phyloP scores from a whole-genome alignment of 2,113 vertebrate species.

The Mormyrus iriodes region DNA sequence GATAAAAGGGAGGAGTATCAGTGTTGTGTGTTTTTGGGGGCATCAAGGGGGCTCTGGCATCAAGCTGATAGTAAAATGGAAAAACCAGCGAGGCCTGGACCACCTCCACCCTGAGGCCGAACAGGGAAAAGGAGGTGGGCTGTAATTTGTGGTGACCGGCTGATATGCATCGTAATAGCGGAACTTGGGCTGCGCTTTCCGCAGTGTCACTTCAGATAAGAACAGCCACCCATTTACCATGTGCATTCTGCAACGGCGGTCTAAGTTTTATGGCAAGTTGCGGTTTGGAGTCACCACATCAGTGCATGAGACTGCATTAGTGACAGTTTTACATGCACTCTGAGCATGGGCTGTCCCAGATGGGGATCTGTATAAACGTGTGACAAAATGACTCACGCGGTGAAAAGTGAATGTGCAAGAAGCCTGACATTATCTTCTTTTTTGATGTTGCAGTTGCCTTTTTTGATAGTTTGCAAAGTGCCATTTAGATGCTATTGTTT shows the following conservation, averaged over 20 bases:
- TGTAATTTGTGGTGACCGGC: background rate
- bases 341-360: background rate
- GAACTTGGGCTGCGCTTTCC: slow-evolving; percentile 24
- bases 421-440: background rate
- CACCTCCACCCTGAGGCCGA: background rate
- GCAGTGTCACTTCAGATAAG: slow-evolving; percentile 31
- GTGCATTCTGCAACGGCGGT: slow-evolving; percentile 27
- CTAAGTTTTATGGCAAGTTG: slow-evolving; percentile 35
- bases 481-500: background rate
- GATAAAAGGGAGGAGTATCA: background rate
- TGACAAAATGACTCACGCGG: background rate
- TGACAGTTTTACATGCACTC: background rate
- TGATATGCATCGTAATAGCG: slow-evolving; percentile 8
- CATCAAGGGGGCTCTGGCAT: background rate
- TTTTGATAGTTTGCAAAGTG: background rate
- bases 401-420: background rate
- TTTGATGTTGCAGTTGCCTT: background rate
- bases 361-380: background rate
- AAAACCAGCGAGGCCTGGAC: background rate
- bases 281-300: slow-evolving; percentile 32
- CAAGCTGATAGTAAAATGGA: background rate
- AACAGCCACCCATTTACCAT: slow-evolving; percentile 24
- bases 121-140: background rate
- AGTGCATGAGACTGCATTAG: slow-evolving; percentile 27
- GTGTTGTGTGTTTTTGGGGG: background rate